Evolutionary conservation across 2,797 vertebrate genomes (phyloP), one percentile per base, ranked within the genome.

Genomic region (Poeciliopsis paucimaculata): DNA sequence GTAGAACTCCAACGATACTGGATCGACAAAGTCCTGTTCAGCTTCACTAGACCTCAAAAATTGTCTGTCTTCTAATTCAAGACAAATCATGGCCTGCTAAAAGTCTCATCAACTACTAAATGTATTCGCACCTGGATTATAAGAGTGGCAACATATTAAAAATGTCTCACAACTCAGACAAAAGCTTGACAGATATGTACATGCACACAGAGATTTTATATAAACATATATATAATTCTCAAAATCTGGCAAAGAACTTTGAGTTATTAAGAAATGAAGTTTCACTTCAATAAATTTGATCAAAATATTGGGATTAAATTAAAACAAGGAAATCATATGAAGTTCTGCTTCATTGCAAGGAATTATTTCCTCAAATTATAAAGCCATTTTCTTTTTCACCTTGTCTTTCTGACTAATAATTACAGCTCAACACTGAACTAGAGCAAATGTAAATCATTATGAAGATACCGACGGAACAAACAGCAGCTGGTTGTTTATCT

Each of bases 51-150:
- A 87, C 88, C 82, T 87, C 78, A 43, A 81, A 73, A 82, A 87
- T 73, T 77, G 80, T 78, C 82, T 87, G 84, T 51, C 80, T 70
- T 87, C 39, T 77, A 83, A 85, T 88, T 89, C 75, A 15, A 79
- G 86, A 90, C 91, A 91, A 91, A 91, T 88, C 78, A 88, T 66
- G 86, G 83, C 79, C 83, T 87, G 87, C 84, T 94, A 91, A 92
- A 90, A 88, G 87, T 87, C 86, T 85, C 82, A 36, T 88, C 91
- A 92, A 88, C 89, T 93, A 88, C 78, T 86, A 73, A 72, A 84
- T 84, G 80, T 82, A 80, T 86, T 49, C 75, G 83, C 53, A 62
- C 62, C 47, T 62, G 72, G 82, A 51, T 60, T 16, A 70, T 13
- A 15, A 28, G 28, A 13, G 57, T 13, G 28, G 12, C 53, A 60